These are phyloP conservation scores for Eclectus roratus DNA, from an alignment of 2,113 vertebrate species.

Conservation along the genomic window DNA sequence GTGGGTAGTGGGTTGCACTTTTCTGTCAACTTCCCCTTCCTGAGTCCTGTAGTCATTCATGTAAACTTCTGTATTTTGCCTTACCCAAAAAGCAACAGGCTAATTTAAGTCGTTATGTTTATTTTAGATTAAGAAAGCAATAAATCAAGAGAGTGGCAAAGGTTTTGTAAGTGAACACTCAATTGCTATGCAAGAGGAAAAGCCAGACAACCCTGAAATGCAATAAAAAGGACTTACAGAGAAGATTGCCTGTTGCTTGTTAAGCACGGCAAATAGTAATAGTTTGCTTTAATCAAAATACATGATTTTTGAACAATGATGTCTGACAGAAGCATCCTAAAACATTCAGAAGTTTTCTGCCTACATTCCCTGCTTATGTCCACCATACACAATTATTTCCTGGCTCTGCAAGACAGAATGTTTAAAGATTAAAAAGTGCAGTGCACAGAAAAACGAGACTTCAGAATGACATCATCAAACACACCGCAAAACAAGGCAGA, in stretches of 20 bases:
- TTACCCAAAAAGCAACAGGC: background rate
- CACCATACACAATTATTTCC: background rate
- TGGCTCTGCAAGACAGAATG: background rate
- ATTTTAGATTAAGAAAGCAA: conserved; percentile 32
- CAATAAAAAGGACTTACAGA: conserved; percentile 14
- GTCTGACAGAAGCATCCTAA: background rate
- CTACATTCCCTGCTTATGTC: background rate
- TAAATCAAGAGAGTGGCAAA: conserved; percentile 3
- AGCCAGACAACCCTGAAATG: background rate
- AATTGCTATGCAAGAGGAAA: background rate
- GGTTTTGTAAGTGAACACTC: background rate
- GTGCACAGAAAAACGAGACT: conserved; percentile 7
- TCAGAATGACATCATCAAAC: conserved; percentile 49
- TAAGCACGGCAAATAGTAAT: conserved; percentile 18
- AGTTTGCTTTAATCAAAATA: conserved; percentile 24
- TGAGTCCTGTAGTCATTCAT: background rate
- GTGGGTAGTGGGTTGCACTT: background rate
- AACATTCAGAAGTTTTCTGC: background rate
- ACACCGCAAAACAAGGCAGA: conserved; percentile 18
- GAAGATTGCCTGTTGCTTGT: conserved; percentile 1
- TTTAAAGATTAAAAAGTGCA: conserved; percentile 29
- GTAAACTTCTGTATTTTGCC: background rate
- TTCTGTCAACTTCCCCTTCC: background rate
- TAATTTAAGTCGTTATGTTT: conserved; percentile 4
- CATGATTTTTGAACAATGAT: background rate